Evolutionary conservation across 2,797 vertebrate genomes (phyloP).

Genomic region (Chelon labrosus): DNA sequence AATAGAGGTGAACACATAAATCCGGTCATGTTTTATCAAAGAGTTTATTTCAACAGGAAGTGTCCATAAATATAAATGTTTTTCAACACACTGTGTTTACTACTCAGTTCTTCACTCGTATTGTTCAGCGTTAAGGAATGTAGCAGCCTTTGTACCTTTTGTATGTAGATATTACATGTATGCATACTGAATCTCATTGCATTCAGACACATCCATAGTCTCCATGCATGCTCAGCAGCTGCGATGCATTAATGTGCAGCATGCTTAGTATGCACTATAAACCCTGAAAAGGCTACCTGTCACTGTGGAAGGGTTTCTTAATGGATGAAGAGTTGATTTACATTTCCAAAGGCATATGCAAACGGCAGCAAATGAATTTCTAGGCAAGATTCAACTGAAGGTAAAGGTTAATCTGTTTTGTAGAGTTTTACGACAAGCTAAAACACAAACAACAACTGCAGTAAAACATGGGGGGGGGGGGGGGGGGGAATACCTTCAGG

Average conservation of each 20-base stretch:
- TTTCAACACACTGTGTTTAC: neutral
- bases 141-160: constrained; percentile 5
- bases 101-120: constrained; percentile 33
- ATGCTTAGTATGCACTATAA: constrained; percentile 75
- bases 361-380: constrained; percentile 45
- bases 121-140: constrained; percentile 29
- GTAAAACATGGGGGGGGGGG: neutral
- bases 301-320: constrained; percentile 64
- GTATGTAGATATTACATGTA: constrained; percentile 41
- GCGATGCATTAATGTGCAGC: constrained; percentile 71
- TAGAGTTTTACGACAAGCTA: constrained; percentile 3
- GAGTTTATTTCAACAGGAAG: neutral
- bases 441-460: constrained; percentile 11
- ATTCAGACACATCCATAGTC: constrained; percentile 45
- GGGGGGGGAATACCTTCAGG: too few species aligned
- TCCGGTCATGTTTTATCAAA: neutral
- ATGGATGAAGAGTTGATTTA: constrained; percentile 74
- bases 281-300: constrained; percentile 63
- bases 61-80: neutral
- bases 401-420: constrained; percentile 46
- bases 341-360: constrained; percentile 61
- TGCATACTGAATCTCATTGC: constrained; percentile 48
- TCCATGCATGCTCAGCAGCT: constrained; percentile 74
- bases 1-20: neutral
- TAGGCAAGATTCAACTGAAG: constrained; percentile 38